phyloP scores from a whole-genome alignment of 2,113 vertebrate species.

The Pachycephala philippinensis region DNA sequence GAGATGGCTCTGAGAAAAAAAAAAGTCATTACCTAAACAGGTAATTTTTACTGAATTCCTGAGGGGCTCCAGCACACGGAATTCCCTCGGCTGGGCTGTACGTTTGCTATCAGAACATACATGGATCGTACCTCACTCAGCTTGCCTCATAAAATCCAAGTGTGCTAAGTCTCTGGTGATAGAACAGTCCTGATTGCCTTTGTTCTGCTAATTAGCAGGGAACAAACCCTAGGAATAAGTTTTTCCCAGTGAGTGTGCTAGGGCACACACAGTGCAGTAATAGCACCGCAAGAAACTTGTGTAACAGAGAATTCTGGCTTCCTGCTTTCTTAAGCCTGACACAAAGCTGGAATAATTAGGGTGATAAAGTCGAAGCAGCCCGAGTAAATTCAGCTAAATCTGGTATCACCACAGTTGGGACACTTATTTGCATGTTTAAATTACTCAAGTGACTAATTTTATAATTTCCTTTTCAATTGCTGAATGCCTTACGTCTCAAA shows the following conservation, averaged over 20 bases:
- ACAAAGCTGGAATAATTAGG: conserved; percentile 65
- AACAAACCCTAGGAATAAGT: neutral
- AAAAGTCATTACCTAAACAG: neutral
- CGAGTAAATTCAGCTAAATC: conserved; percentile 70
- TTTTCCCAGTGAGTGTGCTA: neutral
- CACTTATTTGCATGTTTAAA: conserved; percentile 74
- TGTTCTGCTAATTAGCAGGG: neutral
- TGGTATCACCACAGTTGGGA: conserved; percentile 67
- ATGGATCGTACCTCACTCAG: neutral
- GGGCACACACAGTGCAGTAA: neutral
- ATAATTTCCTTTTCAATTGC: conserved; percentile 75
- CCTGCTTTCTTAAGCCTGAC: conserved; percentile 61
- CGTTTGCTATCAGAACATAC: neutral
- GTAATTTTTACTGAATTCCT: neutral
- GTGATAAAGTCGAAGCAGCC: conserved; percentile 55
- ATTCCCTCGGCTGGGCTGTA: neutral
- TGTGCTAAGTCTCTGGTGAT: neutral
- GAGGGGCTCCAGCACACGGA: neutral
- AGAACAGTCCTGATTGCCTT: neutral
- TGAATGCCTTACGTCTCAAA: conserved; percentile 65
- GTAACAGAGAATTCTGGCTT: conserved; percentile 39
- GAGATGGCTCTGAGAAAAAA: neutral
- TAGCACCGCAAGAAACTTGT: neutral
- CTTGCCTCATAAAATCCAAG: neutral
- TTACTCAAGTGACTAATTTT: conserved; percentile 76